These are phyloP conservation scores for Connochaetes taurinus DNA, from an alignment of 2,113 vertebrate species.

Conservation along the genomic window DNA sequence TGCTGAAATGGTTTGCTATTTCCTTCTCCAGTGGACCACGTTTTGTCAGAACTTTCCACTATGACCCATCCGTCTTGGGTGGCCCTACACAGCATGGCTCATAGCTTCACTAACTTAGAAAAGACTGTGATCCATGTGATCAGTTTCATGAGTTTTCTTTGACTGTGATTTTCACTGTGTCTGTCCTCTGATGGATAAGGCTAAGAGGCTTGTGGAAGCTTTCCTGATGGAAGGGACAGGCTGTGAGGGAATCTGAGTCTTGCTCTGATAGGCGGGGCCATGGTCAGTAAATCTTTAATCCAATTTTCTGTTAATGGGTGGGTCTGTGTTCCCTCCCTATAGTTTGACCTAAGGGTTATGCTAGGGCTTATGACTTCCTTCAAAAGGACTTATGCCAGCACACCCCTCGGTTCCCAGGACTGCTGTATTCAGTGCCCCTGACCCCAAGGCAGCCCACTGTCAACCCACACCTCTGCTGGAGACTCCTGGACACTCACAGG, in stretches of 20 bases:
- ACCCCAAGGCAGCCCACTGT: background rate
- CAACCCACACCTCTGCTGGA: background rate
- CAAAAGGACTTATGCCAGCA: background rate
- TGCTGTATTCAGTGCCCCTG: background rate
- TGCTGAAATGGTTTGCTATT: background rate
- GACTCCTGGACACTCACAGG: background rate
- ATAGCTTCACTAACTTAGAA: background rate
- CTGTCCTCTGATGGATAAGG: background rate
- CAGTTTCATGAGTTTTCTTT: too few relatives aligned
- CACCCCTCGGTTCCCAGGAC: background rate
- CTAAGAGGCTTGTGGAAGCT: background rate
- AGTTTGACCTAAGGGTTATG: background rate
- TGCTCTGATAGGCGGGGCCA: background rate
- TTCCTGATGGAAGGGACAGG: background rate
- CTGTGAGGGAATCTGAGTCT: background rate
- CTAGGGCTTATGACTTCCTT: background rate
- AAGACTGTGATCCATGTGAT: background rate
- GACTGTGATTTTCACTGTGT: background rate
- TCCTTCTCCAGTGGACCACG: background rate
- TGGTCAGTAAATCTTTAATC: background rate
- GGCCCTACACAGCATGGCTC: background rate
- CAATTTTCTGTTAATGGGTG: background rate
- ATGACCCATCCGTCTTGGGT: background rate
- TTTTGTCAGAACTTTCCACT: background rate
- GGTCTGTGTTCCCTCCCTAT: background rate